Conservation (phyloP, 2,888 invertebrate species). For the Artemia sinica region DNA sequence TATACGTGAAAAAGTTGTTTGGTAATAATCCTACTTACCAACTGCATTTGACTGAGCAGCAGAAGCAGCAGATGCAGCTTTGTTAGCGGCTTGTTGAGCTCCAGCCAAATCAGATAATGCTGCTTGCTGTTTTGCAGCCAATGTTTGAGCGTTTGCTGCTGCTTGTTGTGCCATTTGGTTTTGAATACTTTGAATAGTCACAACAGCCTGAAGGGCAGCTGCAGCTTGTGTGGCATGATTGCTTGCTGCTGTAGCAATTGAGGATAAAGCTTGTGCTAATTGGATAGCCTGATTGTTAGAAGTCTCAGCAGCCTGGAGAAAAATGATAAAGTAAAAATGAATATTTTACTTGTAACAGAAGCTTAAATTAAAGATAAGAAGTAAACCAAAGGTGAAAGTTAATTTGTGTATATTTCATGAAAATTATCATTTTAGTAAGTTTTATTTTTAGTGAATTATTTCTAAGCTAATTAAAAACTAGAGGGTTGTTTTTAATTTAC, state of each 20-base stretch:
- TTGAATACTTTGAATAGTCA: not conserved
- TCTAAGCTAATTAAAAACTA: no score
- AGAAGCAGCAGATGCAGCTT: not conserved
- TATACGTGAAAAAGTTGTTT: no score
- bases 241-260: not conserved
- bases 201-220: conserved; percentile 9
- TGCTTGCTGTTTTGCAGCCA: conserved; percentile 1
- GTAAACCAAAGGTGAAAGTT: no score
- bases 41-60: not conserved
- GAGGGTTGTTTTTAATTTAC: no score
- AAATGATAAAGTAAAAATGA: no score
- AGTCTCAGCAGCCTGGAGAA: not conserved
- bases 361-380: no score
- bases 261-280: not conserved
- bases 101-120: not conserved
- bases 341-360: no score
- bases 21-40: not conserved
- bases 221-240: not conserved
- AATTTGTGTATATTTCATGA: no score
- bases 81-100: not conserved
- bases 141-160: not conserved
- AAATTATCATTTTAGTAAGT: no score
- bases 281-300: not conserved
- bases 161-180: not conserved
- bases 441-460: no score